Evolutionary conservation across 2,113 vertebrate species (phyloP).

Genomic region (Sebastes schlegelii): DNA sequence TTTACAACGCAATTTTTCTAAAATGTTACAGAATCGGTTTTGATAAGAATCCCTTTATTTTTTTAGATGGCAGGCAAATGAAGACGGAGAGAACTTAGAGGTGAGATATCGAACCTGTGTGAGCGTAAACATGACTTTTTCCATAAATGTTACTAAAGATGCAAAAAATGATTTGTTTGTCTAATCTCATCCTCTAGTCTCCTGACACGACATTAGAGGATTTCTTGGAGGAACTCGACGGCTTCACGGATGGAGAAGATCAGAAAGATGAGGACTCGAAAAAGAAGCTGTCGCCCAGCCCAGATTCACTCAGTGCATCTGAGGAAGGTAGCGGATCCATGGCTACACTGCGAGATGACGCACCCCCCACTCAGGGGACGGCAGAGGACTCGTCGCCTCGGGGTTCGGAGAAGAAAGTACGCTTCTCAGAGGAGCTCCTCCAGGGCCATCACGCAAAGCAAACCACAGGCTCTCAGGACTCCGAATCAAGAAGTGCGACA

Average conservation of each 20-base stretch:
- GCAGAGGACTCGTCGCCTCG: slow-evolving; percentile 38
- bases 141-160: slow-evolving; percentile 1
- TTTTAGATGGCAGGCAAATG: slow-evolving; percentile 82
- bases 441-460: slow-evolving; percentile 40
- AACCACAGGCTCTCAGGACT: slow-evolving; percentile 36
- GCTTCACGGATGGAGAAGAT: slow-evolving; percentile 71
- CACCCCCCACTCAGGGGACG: slow-evolving; percentile 17
- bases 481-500: slow-evolving; percentile 52
- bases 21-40: slow-evolving; percentile 1
- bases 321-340: slow-evolving; percentile 32
- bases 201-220: slow-evolving; percentile 79
- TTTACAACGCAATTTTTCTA: not conserved
- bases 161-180: slow-evolving; percentile 5
- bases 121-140: not conserved
- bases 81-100: slow-evolving; percentile 75
- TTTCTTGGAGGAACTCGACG: slow-evolving; percentile 83
- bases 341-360: slow-evolving; percentile 32
- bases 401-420: slow-evolving; percentile 80
- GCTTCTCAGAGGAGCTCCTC: slow-evolving; percentile 80
- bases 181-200: slow-evolving; percentile 52
- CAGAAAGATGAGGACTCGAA: slow-evolving; percentile 53
- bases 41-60: slow-evolving; percentile 11
- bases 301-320: slow-evolving; percentile 6
- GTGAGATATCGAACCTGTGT: slow-evolving; percentile 59
- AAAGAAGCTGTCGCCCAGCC: slow-evolving; percentile 35